Conservation (phyloP, 2,888 invertebrate genomes). For the Cecidostiba fungosa region DNA sequence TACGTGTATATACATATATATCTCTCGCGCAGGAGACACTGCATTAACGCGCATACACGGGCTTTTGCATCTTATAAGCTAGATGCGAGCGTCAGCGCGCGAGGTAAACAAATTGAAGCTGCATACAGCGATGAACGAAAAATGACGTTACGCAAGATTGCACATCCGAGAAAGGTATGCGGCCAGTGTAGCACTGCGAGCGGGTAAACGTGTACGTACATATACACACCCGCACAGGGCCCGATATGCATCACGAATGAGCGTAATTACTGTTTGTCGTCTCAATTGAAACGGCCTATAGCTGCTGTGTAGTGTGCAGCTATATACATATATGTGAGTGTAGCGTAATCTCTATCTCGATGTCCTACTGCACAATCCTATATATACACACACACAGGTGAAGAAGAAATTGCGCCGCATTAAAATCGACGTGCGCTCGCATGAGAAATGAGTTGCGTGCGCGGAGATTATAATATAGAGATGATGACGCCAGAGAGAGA, state of each 20-base stretch:
- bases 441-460: slow-evolving; percentile 40
- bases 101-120: slow-evolving; percentile 49
- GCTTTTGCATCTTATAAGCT: neutral
- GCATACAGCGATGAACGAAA: slow-evolving; percentile 11
- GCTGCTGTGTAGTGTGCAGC: neutral
- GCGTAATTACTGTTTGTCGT: slow-evolving; percentile 63
- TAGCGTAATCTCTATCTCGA: slow-evolving; percentile 49
- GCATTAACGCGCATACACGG: neutral
- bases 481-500: too few species aligned
- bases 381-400: neutral
- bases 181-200: neutral
- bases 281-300: slow-evolving; percentile 59
- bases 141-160: slow-evolving; percentile 59
- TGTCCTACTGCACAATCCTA: slow-evolving; percentile 42
- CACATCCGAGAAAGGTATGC: slow-evolving; percentile 54
- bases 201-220: neutral
- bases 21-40: neutral
- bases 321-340: neutral
- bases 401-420: slow-evolving; percentile 39
- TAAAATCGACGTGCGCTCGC: slow-evolving; percentile 18
- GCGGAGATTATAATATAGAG: slow-evolving; percentile 11
- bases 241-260: slow-evolving; percentile 58
- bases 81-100: neutral
- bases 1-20: neutral
- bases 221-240: neutral